Percentiles rank a stretch among this genome's conserved stretches.
These are phyloP conservation scores for Chaetophractus vellerosus DNA, from an alignment of 2,797 vertebrate genomes.

Conservation along the genomic window DNA sequence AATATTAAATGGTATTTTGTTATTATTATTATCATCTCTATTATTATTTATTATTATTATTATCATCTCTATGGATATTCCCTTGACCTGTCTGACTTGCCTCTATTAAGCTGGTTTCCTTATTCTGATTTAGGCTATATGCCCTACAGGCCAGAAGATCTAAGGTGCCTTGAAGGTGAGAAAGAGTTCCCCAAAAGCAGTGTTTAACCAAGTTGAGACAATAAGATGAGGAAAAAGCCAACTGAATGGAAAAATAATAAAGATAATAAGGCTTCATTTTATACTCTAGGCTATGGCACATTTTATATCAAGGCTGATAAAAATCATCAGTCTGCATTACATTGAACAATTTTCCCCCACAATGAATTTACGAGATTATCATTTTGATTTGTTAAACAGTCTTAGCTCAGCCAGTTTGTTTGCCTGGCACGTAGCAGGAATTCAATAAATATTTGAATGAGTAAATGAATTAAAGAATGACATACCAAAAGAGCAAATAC, in stretches of 20 bases:
- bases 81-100: background rate
- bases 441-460: conserved; percentile 65
- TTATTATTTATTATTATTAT: background rate
- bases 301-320: background rate
- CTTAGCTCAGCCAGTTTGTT: conserved; percentile 10
- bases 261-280: background rate
- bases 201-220: conserved; percentile 11
- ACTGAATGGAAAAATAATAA: background rate
- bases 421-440: conserved; percentile 4
- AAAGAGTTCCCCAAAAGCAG: background rate
- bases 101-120: background rate
- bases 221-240: background rate
- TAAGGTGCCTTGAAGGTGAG: background rate
- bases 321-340: background rate
- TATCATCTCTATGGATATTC: background rate
- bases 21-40: background rate
- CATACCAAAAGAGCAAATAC: background rate
- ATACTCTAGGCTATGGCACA: background rate
- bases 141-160: background rate
- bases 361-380: conserved; percentile 12
- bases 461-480: conserved; percentile 40
- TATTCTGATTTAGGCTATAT: background rate
- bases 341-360: background rate
- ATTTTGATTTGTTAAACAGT: conserved; percentile 18
- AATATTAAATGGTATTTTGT: background rate